Conservation (phyloP, 2,797 vertebrate species). For the Cynopterus sphinx region DNA sequence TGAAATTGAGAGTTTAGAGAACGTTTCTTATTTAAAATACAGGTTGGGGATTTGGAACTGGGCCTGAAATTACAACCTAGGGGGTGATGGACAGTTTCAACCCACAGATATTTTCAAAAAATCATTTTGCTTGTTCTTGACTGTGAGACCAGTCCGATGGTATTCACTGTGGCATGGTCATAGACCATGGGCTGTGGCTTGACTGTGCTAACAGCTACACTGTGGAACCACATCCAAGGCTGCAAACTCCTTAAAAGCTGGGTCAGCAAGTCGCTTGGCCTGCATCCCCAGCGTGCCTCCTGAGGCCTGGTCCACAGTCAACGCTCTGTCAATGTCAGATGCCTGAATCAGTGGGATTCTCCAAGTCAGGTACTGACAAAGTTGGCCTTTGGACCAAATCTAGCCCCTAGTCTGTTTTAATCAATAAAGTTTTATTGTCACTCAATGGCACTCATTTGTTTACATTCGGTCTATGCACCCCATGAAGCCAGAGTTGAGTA, state of each 20-base stretch:
- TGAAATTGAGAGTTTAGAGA: not conserved
- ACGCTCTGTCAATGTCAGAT: not conserved
- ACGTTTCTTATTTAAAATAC: not conserved
- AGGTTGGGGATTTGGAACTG: not conserved
- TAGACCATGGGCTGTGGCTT: too few relatives aligned
- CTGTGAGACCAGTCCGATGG: not conserved
- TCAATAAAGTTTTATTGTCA: not conserved
- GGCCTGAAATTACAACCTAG: not conserved
- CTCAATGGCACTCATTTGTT: not conserved
- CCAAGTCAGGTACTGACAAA: not conserved
- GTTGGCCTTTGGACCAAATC: not conserved
- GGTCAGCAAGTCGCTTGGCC: not conserved
- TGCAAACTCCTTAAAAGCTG: not conserved
- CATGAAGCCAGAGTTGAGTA: not conserved
- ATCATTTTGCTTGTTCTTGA: not conserved
- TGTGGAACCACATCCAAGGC: too few relatives aligned
- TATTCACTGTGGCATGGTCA: not conserved
- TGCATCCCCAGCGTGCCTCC: accelerated
- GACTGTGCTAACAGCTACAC: too few relatives aligned
- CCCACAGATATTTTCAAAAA: not conserved
- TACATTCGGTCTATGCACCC: not conserved
- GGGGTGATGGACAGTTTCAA: not conserved
- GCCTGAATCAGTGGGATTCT: not conserved
- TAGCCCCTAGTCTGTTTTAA: not conserved
- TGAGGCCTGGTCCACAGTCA: not conserved